Evolutionary conservation across 2,113 vertebrate genomes (phyloP).

Genomic region (Perognathus longimembris): DNA sequence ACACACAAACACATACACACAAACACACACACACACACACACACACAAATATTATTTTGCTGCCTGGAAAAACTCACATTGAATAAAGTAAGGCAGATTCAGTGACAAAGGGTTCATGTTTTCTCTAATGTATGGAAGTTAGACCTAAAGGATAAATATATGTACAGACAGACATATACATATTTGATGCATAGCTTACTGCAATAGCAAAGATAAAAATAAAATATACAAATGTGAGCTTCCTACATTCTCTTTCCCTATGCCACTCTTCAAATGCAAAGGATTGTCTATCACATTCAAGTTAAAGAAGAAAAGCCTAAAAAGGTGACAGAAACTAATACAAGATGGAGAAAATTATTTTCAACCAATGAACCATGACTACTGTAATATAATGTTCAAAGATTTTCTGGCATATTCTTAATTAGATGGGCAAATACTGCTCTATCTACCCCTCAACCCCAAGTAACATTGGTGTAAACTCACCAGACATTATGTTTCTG

Average conservation of each 20-base stretch:
- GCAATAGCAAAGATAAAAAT: not conserved
- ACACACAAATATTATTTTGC: no score
- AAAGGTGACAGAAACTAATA: not conserved
- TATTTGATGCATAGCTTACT: not conserved
- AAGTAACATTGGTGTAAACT: not conserved
- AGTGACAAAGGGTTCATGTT: no score
- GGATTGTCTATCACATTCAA: not conserved
- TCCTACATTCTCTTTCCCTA: not conserved
- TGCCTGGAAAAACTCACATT: no score
- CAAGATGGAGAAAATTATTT: not conserved
- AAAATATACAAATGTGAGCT: not conserved
- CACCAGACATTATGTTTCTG: not conserved
- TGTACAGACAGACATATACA: no score
- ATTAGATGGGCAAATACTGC: not conserved
- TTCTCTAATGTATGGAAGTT: no score
- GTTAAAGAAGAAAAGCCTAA: not conserved
- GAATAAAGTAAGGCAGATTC: no score
- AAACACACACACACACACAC: no score
- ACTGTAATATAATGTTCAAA: not conserved
- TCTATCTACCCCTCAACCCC: not conserved
- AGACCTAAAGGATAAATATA: no score
- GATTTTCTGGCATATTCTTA: not conserved
- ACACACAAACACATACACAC: no score
- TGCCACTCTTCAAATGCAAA: not conserved
- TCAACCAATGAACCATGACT: not conserved